A percentile compares a stretch with the other conserved stretches of the same genome.
These are phyloP conservation scores for Boulengerochromis microlepis DNA, from an alignment of 2,113 vertebrate genomes.

Conservation along the genomic window DNA sequence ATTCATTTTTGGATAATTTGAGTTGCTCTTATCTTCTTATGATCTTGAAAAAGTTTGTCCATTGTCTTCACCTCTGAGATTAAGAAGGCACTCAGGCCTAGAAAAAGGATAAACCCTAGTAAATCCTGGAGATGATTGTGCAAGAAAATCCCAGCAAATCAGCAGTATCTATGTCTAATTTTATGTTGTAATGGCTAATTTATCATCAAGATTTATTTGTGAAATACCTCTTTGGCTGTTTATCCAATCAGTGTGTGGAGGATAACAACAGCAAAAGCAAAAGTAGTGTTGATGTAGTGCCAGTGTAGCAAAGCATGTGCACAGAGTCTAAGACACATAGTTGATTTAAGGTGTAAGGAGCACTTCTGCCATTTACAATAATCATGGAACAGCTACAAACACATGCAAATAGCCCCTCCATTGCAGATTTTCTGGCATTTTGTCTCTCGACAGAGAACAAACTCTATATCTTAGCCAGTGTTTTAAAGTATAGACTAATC, in stretches of 20 bases:
- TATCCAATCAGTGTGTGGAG: not conserved
- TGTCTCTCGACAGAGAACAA: not conserved
- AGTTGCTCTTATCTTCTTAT: not conserved
- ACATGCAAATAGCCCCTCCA: not conserved
- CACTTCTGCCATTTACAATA: not conserved
- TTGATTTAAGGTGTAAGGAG: not conserved
- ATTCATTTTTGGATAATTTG: not conserved
- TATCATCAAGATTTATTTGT: not conserved
- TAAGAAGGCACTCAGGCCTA: not conserved
- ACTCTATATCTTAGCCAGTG: not conserved
- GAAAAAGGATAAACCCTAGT: not conserved
- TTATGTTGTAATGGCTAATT: not conserved
- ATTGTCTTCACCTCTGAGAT: not conserved
- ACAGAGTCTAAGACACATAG: not conserved
- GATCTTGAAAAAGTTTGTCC: not conserved
- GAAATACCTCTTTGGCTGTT: not conserved
- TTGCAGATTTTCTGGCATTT: not conserved
- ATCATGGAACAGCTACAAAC: not conserved
- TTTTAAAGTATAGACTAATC: not conserved
- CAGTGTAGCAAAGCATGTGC: not conserved
- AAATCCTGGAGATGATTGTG: not conserved
- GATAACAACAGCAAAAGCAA: not conserved
- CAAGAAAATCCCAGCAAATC: not conserved
- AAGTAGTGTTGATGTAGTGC: not conserved
- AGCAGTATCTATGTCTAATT: not conserved